Evolutionary conservation across 2,797 vertebrate genomes (phyloP).

Genomic region (Valencia hispanica): DNA sequence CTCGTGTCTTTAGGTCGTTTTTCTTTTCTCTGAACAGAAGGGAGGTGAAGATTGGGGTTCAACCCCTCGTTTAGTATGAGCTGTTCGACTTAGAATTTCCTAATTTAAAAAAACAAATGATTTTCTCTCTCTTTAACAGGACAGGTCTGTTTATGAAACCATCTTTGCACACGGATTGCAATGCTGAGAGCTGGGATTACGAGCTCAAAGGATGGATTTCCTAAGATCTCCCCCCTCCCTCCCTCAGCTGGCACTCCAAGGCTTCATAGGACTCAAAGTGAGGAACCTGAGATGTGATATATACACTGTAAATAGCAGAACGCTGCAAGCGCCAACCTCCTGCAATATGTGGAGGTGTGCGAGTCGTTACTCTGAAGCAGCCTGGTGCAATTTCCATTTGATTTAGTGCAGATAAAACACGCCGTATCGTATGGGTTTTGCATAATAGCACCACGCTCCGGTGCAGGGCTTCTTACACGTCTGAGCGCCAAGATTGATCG

Average conservation of each 20-base stretch:
- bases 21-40: no score
- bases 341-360: not conserved
- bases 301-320: constrained; percentile 9
- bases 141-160: not conserved
- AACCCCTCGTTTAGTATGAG: not conserved
- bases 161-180: not conserved
- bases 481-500: not conserved
- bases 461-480: not conserved
- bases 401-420: constrained; percentile 27
- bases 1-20: no score
- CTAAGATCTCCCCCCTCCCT: no score
- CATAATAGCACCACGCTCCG: rapidly evolving
- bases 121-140: not conserved
- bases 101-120: not conserved
- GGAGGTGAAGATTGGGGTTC: not conserved
- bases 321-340: not conserved
- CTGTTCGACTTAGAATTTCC: not conserved
- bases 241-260: not conserved
- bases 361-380: not conserved
- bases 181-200: not conserved
- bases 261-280: not conserved
- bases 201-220: not conserved
- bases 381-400: constrained; percentile 8
- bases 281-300: not conserved
- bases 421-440: rapidly evolving